Evolutionary conservation across 2,113 vertebrate genomes (phyloP).

Genomic region (Atrichornis clamosus): DNA sequence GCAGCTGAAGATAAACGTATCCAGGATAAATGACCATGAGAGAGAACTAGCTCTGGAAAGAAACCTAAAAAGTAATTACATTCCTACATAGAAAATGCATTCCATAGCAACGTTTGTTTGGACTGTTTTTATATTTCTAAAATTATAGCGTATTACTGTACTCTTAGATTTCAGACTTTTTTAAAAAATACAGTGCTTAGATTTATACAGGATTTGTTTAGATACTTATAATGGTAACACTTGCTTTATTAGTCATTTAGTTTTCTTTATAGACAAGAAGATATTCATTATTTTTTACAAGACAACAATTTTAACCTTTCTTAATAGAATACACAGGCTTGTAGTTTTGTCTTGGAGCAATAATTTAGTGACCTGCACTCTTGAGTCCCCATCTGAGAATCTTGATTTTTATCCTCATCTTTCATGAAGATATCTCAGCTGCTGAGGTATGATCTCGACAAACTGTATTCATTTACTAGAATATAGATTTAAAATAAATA

Average conservation of each 20-base stretch:
- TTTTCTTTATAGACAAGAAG: conserved; percentile 63
- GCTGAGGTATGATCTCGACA: conserved; percentile 41
- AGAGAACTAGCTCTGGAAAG: neutral
- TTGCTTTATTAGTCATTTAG: conserved; percentile 59
- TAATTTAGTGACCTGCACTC: conserved; percentile 49
- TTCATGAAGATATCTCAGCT: conserved; percentile 23
- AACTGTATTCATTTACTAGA: conserved; percentile 56
- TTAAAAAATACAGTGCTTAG: conserved; percentile 47
- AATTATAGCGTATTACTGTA: conserved; percentile 45
- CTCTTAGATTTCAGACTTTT: conserved; percentile 63
- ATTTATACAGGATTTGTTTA: conserved; percentile 67
- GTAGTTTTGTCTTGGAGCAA: conserved; percentile 48
- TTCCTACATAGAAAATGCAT: conserved; percentile 53
- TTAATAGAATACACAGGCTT: conserved; percentile 41
- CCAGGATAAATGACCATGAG: neutral
- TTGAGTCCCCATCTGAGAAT: conserved; percentile 34
- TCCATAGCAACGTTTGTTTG: conserved; percentile 59
- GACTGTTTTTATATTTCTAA: conserved; percentile 57
- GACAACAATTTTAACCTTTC: conserved; percentile 57
- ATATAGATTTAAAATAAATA: conserved; percentile 42
- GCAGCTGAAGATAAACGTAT: neutral
- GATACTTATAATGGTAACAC: conserved; percentile 60
- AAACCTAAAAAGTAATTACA: neutral
- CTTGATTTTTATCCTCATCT: conserved; percentile 36
- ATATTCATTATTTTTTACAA: conserved; percentile 67